A percentile compares a stretch with the other conserved stretches of the same genome.
These are phyloP conservation scores for Ryuthela nishihirai DNA, from an alignment of 2,888 invertebrate genomes.

Conservation along the genomic window DNA sequence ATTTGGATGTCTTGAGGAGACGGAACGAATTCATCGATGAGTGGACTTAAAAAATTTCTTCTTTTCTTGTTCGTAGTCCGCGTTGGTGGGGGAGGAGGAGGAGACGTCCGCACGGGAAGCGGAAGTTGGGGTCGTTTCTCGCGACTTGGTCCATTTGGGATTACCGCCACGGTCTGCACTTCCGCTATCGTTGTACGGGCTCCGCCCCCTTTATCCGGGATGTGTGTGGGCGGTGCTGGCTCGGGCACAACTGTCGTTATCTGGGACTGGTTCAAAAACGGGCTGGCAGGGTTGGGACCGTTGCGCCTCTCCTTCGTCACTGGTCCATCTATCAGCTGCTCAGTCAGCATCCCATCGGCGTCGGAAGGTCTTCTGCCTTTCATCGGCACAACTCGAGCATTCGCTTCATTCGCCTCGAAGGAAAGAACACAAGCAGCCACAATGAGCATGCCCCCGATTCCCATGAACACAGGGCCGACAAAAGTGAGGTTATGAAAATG, in stretches of 20 bases:
- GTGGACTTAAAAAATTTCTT: conserved; percentile 27
- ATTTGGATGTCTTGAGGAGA: conserved; percentile 43
- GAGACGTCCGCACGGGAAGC: conserved; percentile 16
- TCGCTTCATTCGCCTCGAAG: conserved; percentile 89
- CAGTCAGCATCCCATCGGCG: conserved; percentile 15
- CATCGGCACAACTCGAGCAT: conserved; percentile 83
- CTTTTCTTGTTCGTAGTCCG: conserved; percentile 9
- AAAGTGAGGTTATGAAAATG: conserved; percentile 87
- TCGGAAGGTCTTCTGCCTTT: conserved; percentile 16
- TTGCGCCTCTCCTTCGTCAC: conserved; percentile 13
- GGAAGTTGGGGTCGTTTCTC: conserved; percentile 6
- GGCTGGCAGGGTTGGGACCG: conserved; percentile 22
- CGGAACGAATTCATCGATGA: conserved; percentile 38
- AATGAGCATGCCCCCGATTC: conserved; percentile 92
- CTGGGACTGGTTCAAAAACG: conserved; percentile 1
- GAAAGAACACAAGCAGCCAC: conserved; percentile 98
- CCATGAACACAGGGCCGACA: conserved; percentile 95
- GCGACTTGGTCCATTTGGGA: conserved; percentile 14
- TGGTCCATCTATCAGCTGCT: neutral
- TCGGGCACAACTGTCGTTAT: neutral
- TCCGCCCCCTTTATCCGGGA: conserved; percentile 14
- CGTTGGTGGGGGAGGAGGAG: conserved; percentile 14
- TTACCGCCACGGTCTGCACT: conserved; percentile 1
- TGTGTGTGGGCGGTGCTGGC: conserved; percentile 5
- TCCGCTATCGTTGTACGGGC: conserved; percentile 23